Percentiles rank a stretch among this genome's conserved stretches.
Conservation (phyloP, 2,113 vertebrate species). For the Heloderma charlesbogerti region DNA sequence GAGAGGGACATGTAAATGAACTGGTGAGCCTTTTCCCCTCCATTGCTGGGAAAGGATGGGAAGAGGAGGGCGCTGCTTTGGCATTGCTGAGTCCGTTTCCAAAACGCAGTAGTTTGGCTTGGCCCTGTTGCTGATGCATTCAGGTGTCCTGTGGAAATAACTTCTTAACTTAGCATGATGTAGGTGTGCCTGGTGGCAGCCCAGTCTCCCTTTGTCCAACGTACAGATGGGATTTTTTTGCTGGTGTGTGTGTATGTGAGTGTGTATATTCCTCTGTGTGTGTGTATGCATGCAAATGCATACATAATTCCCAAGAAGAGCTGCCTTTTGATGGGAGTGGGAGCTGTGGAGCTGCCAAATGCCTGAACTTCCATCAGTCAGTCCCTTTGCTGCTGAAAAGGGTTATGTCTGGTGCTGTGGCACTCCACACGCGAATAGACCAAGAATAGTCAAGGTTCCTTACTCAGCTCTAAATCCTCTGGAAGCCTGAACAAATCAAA, state of each 20-base stretch:
- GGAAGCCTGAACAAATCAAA: slow-evolving; percentile 65
- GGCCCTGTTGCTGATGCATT: not conserved
- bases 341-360: not conserved
- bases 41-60: not conserved
- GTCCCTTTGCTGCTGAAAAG: not conserved
- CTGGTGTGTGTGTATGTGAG: not conserved
- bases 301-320: not conserved
- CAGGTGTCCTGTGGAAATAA: no score
- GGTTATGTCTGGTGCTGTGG: not conserved
- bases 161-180: not conserved
- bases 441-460: slow-evolving; percentile 48
- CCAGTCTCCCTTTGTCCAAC: not conserved
- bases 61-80: not conserved
- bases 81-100: no score
- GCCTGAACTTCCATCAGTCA: not conserved
- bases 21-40: not conserved
- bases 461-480: slow-evolving; percentile 61
- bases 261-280: no score
- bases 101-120: no score
- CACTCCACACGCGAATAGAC: accelerated
- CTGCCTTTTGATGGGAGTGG: no score
- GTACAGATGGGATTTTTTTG: not conserved
- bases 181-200: not conserved
- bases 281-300: no score
- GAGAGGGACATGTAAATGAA: not conserved